These are phyloP conservation scores for Grammomys dolichurus DNA, from an alignment of 2,113 vertebrate genomes.

Conservation along the genomic window DNA sequence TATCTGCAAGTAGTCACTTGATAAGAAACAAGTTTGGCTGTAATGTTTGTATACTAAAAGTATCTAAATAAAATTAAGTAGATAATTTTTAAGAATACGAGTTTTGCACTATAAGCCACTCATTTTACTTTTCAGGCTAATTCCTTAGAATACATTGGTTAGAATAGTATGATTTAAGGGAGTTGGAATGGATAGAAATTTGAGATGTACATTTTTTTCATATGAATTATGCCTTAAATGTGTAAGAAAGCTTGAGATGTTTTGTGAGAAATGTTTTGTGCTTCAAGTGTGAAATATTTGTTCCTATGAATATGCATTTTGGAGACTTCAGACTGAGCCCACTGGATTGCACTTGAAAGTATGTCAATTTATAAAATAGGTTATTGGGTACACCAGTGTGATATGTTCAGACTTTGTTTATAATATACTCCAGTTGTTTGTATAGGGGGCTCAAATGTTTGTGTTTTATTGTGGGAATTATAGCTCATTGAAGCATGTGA, in stretches of 20 bases:
- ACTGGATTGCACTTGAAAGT: slow-evolving; percentile 49
- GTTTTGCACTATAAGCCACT: background rate
- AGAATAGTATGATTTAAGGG: slow-evolving; percentile 3
- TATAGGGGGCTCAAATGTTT: background rate
- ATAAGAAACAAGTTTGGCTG: background rate
- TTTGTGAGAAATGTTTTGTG: slow-evolving; percentile 48
- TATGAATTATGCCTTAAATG: slow-evolving; percentile 55
- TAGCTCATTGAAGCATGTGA: background rate
- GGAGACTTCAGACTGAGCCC: slow-evolving; percentile 23
- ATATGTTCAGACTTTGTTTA: background rate
- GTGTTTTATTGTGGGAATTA: slow-evolving; percentile 47
- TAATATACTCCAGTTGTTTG: slow-evolving; percentile 42
- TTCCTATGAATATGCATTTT: slow-evolving; percentile 60
- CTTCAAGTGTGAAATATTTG: background rate
- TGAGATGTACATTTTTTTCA: slow-evolving; percentile 58
- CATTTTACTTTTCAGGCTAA: slow-evolving; percentile 52
- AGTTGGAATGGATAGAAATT: slow-evolving; percentile 40
- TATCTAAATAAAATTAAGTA: slow-evolving; percentile 21
- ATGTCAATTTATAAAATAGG: slow-evolving; percentile 40
- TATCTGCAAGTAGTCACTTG: slow-evolving; percentile 45
- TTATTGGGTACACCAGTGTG: background rate
- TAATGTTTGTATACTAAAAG: background rate
- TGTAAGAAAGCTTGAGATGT: slow-evolving; percentile 29
- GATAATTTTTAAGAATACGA: background rate
- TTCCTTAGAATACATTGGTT: background rate